phyloP scores from a whole-genome alignment of 1,140 invertebrate genomes.

The Drosophila serrata region DNA sequence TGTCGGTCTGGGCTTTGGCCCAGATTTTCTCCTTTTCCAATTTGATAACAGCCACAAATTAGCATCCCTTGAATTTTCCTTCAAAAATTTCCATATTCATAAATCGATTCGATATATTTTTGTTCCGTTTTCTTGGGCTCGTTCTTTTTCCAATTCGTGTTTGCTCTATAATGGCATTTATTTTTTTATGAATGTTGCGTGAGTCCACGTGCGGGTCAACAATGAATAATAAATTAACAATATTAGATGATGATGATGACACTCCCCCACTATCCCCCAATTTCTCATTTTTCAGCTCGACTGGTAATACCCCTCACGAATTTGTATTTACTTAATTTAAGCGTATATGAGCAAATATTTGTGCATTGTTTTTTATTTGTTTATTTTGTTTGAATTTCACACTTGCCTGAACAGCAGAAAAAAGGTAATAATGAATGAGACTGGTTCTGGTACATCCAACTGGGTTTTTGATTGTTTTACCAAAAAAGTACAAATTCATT shows the following conservation, averaged over 20 bases:
- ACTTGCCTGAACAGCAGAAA: slow-evolving; percentile 38
- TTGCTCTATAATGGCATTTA: slow-evolving; percentile 33
- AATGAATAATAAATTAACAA: slow-evolving; percentile 56
- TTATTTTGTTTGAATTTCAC: slow-evolving; percentile 44
- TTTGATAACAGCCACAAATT: slow-evolving; percentile 41
- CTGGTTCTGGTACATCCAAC: slow-evolving; percentile 23
- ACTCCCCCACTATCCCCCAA: no score
- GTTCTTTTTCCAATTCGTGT: slow-evolving; percentile 11
- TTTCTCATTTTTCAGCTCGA: slow-evolving; percentile 54
- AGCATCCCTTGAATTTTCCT: slow-evolving; percentile 37
- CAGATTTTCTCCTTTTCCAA: slow-evolving; percentile 25
- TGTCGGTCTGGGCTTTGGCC: slow-evolving; percentile 25
- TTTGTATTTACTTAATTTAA: slow-evolving; percentile 57
- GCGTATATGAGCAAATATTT: slow-evolving; percentile 76
- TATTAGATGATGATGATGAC: slow-evolving; percentile 35
- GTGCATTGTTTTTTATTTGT: slow-evolving; percentile 60
- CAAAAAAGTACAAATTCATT: slow-evolving; percentile 58
- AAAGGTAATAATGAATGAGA: slow-evolving; percentile 12
- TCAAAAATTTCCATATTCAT: slow-evolving; percentile 44
- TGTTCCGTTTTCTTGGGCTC: background rate
- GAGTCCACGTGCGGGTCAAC: slow-evolving; percentile 49
- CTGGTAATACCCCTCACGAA: slow-evolving; percentile 62
- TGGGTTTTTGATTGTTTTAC: slow-evolving; percentile 9
- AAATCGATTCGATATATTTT: slow-evolving; percentile 29
- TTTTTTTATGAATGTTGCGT: slow-evolving; percentile 43